A percentile compares a stretch with the other conserved stretches of the same genome.
phyloP scores from a whole-genome alignment of 1,140 invertebrate species.

The Holcopasites calliopsidis region DNA sequence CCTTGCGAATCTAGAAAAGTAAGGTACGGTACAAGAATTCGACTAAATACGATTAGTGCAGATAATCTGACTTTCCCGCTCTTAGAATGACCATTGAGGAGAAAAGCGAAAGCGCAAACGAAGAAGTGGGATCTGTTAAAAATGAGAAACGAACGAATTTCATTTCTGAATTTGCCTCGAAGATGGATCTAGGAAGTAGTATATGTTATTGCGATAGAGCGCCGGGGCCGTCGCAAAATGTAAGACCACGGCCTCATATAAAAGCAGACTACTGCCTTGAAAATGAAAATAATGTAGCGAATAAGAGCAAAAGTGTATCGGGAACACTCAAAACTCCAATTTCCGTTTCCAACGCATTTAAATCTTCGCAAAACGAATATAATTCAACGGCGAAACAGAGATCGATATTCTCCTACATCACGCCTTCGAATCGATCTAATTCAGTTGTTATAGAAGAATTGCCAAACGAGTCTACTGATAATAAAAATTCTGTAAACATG shows the following conservation, averaged over 20 bases:
- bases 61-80: neutral
- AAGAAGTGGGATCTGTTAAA: neutral
- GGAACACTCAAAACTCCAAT: neutral
- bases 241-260: conserved; percentile 57
- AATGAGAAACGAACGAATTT: neutral
- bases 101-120: too few relatives aligned
- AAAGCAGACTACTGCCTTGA: conserved; percentile 60
- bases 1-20: conserved; percentile 54
- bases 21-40: conserved; percentile 55
- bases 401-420: conserved; percentile 55
- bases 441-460: conserved; percentile 63
- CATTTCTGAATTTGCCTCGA: neutral
- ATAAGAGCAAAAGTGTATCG: neutral
- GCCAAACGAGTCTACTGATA: conserved; percentile 28
- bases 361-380: neutral
- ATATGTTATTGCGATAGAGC: conserved; percentile 66
- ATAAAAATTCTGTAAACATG: too few relatives aligned
- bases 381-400: neutral
- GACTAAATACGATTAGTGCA: too few relatives aligned
- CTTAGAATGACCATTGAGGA: conserved; percentile 68
- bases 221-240: conserved; percentile 57
- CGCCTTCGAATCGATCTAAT: neutral
- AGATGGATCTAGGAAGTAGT: conserved; percentile 10
- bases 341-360: neutral
- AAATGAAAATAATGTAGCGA: neutral